A percentile compares a stretch with the other conserved stretches of the same genome.
Evolutionary conservation across 2,888 invertebrate genomes (phyloP).

Genomic region (Andrena flavipes): DNA sequence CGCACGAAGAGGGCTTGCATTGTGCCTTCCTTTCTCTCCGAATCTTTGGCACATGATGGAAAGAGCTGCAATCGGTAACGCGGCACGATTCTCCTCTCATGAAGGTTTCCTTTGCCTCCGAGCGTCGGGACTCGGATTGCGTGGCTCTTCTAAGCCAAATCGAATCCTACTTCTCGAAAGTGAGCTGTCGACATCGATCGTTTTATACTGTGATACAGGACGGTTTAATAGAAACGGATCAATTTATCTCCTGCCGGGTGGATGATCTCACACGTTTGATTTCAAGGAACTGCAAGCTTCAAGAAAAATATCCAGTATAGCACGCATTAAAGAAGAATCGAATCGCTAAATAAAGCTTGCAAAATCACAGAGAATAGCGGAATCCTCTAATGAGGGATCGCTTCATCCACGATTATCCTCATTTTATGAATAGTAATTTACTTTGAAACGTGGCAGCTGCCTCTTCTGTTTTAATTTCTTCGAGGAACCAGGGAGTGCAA

Average conservation of each 20-base stretch:
- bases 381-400: no score
- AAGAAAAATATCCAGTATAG: constrained; percentile 16
- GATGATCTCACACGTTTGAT: background rate
- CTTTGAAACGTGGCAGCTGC: no score
- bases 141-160: background rate
- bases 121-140: background rate
- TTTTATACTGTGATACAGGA: background rate
- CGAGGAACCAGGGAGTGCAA: background rate
- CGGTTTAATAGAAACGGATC: constrained; percentile 18
- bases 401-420: no score
- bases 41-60: constrained; percentile 49
- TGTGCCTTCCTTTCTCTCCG: constrained; percentile 56
- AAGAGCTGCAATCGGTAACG: constrained; percentile 32
- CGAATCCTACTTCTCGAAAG: background rate
- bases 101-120: background rate
- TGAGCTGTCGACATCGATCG: constrained; percentile 2
- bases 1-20: constrained; percentile 30
- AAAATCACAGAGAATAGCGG: no score
- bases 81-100: constrained; percentile 24
- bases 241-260: background rate
- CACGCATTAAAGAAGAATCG: no score
- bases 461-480: background rate
- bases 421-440: no score
- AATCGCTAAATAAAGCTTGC: no score
- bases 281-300: background rate